These are phyloP conservation scores for Gallinago media DNA, from an alignment of 2,113 vertebrate genomes.

Conservation along the genomic window DNA sequence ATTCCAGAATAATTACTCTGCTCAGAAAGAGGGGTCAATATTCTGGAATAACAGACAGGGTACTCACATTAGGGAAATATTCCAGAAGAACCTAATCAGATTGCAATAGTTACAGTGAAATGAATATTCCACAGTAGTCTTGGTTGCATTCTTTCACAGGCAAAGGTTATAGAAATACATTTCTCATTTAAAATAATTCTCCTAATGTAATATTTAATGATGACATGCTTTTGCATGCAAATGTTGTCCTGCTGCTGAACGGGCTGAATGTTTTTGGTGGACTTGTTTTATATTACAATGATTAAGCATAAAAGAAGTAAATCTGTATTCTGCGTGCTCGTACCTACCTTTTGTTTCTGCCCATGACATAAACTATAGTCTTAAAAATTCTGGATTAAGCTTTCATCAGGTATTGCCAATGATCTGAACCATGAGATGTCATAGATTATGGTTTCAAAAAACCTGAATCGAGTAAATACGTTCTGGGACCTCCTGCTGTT, in stretches of 20 bases:
- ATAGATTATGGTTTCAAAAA: conserved; percentile 55
- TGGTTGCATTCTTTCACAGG: neutral
- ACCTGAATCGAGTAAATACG: conserved; percentile 8
- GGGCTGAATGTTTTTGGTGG: neutral
- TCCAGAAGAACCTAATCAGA: neutral
- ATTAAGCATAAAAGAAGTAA: neutral
- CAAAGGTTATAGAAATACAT: neutral
- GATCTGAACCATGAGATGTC: conserved; percentile 23
- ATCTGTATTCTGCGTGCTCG: neutral
- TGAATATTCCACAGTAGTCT: neutral
- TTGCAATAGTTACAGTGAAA: neutral
- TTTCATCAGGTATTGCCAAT: conserved; percentile 15
- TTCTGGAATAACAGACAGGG: neutral
- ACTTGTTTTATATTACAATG: neutral
- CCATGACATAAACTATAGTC: neutral
- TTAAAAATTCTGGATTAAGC: conserved; percentile 19
- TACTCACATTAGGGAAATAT: neutral
- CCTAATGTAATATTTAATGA: neutral
- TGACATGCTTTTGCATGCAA: neutral
- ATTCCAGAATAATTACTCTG: neutral
- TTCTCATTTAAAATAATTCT: neutral
- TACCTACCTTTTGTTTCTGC: neutral
- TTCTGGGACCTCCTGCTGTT: neutral
- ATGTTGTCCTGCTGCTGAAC: neutral
- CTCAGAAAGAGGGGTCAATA: neutral